Percentiles rank a stretch among this genome's conserved stretches.
Conservation (phyloP, 2,888 invertebrate species). For the Lottia scabra region DNA sequence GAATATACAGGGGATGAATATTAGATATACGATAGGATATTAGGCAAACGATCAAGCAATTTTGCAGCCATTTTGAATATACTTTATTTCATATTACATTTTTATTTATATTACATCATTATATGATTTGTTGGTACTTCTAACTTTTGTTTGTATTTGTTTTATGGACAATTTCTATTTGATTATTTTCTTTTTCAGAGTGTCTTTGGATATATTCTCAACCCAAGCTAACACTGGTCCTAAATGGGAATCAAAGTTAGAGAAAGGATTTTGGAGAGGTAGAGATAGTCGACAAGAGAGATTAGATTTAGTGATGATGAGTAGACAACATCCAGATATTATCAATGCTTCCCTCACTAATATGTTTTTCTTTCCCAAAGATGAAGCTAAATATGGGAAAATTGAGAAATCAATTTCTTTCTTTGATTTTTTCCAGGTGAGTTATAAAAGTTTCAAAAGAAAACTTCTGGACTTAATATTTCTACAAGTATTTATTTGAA, state of each 20-base stretch:
- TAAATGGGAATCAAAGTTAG: slow-evolving; percentile 80
- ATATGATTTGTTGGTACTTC: too few relatives aligned
- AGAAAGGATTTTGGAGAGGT: slow-evolving; percentile 90
- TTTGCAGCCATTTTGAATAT: too few relatives aligned
- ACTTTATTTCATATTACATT: too few relatives aligned
- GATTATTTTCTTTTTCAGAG: slow-evolving; percentile 72
- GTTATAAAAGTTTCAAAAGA: slow-evolving; percentile 7
- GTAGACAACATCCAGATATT: slow-evolving; percentile 80
- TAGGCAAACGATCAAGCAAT: too few relatives aligned
- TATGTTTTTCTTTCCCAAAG: slow-evolving; percentile 93
- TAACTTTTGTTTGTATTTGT: too few relatives aligned
- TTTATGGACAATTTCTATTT: too few relatives aligned
- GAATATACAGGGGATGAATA: too few relatives aligned
- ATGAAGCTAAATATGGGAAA: slow-evolving; percentile 87
- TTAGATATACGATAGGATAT: too few relatives aligned
- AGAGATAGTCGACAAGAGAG: slow-evolving; percentile 90
- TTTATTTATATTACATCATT: too few relatives aligned
- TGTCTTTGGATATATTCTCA: slow-evolving; percentile 89
- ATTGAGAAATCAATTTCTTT: slow-evolving; percentile 87
- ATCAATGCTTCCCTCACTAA: slow-evolving; percentile 93
- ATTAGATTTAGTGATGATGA: slow-evolving; percentile 83
- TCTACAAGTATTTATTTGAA: too few relatives aligned
- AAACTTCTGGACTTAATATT: too few relatives aligned
- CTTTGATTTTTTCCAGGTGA: slow-evolving; percentile 92
- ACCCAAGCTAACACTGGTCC: slow-evolving; percentile 82